Evolutionary conservation across 2,888 invertebrate species (phyloP).

Genomic region (Mythimna albipuncta): DNA sequence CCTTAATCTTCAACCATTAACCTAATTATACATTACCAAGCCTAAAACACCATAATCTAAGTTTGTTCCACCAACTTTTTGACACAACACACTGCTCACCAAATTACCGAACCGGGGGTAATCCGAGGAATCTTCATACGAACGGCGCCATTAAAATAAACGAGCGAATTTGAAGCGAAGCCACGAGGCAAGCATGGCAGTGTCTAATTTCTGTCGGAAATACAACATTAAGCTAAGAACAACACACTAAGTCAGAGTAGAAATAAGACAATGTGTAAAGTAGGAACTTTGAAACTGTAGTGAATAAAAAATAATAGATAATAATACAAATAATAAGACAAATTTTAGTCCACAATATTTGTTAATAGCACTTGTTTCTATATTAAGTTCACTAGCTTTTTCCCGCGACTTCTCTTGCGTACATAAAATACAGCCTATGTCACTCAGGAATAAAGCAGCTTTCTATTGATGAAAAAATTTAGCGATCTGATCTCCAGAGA

Average conservation of each 20-base stretch:
- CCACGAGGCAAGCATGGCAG: conserved; percentile 43
- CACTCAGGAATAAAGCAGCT: too few species aligned
- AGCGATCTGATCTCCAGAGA: too few species aligned
- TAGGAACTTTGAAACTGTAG: not conserved
- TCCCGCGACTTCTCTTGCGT: too few species aligned
- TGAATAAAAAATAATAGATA: too few species aligned
- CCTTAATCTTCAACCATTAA: conserved; percentile 19
- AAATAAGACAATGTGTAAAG: conserved; percentile 27
- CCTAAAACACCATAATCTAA: conserved; percentile 26
- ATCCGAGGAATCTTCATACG: conserved; percentile 53
- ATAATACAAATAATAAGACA: too few species aligned
- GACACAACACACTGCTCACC: conserved; percentile 45
- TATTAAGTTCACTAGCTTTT: too few species aligned
- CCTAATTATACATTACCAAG: conserved; percentile 20
- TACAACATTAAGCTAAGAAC: conserved; percentile 42
- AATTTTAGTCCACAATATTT: too few species aligned
- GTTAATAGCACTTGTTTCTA: too few species aligned
- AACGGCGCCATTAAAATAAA: conserved; percentile 64
- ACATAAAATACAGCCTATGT: too few species aligned
- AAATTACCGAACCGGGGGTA: conserved; percentile 49
- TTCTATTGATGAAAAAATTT: too few species aligned
- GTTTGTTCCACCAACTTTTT: conserved; percentile 51
- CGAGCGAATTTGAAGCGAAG: conserved; percentile 53
- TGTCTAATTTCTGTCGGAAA: conserved; percentile 51
- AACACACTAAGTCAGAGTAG: conserved; percentile 22